Percentiles rank a stretch among this genome's conserved stretches.
Conservation (phyloP, 64 coral and sea anemone genomes). For the Cladopsammia gracilis region DNA sequence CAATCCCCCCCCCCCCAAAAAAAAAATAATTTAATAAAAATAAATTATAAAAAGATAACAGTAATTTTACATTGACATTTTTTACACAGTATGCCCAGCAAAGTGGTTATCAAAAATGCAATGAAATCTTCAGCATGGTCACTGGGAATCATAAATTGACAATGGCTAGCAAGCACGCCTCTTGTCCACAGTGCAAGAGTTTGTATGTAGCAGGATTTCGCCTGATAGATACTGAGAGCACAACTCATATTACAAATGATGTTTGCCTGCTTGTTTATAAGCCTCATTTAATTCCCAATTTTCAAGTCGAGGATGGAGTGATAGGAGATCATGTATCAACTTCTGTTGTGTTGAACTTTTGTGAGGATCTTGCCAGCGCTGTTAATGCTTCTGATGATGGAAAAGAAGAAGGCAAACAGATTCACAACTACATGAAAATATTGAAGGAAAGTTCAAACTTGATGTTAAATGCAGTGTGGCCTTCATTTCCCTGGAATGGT, state of each 20-base stretch:
- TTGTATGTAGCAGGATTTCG: conserved; percentile 3
- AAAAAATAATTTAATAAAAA: not conserved
- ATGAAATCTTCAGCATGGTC: conserved; percentile 5
- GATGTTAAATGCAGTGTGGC: not conserved
- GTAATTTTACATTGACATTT: not conserved
- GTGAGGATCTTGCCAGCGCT: not conserved
- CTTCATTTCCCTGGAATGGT: conserved; percentile 17
- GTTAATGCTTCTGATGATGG: not conserved
- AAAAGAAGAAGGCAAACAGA: not conserved
- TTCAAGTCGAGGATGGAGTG: conserved; percentile 10
- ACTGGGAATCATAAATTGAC: not conserved
- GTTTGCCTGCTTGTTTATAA: conserved; percentile 2
- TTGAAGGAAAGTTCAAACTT: not conserved
- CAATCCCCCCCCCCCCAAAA: too few relatives aligned
- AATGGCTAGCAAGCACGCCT: not conserved
- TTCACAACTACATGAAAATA: not conserved
- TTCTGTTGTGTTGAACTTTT: conserved; percentile 6
- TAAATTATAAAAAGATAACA: not conserved
- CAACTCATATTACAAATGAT: not conserved
- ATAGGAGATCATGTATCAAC: not conserved
- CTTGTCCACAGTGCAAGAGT: not conserved
- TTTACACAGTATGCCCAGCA: not conserved
- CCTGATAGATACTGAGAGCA: not conserved
- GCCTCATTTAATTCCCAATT: conserved; percentile 11
- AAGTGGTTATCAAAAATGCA: not conserved